Percentiles rank a stretch among this genome's conserved stretches.
phyloP scores from a whole-genome alignment of 2,113 vertebrate genomes.

The Todiramphus saurophagus region DNA sequence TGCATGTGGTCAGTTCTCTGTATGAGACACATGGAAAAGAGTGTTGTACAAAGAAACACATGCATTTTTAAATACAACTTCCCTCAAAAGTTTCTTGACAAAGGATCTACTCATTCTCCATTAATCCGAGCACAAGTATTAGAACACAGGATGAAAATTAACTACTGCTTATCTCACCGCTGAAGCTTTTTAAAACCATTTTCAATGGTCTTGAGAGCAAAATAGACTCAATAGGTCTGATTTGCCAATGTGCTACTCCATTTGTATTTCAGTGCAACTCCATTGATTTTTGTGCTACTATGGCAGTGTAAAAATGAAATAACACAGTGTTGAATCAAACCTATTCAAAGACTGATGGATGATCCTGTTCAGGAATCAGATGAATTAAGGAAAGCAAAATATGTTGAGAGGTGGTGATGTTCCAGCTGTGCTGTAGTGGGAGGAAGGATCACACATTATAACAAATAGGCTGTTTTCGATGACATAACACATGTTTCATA shows the following conservation, averaged over 20 bases:
- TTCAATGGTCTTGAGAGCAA: not conserved
- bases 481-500: not conserved
- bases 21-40: not conserved
- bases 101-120: not conserved
- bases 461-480: constrained; percentile 6
- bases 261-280: not conserved
- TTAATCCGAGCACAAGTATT: not conserved
- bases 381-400: constrained; percentile 40
- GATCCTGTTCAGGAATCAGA: constrained; percentile 11
- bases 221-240: not conserved
- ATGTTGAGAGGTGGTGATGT: constrained; percentile 16
- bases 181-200: not conserved
- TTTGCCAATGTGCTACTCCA: not conserved
- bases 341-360: constrained; percentile 21
- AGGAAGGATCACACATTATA: not conserved
- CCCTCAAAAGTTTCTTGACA: not conserved
- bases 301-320: constrained; percentile 18
- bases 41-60: not conserved
- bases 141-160: not conserved
- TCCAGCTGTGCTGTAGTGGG: constrained; percentile 27
- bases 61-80: not conserved
- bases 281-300: constrained; percentile 45
- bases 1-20: not conserved
- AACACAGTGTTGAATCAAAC: not conserved
- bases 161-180: not conserved